Evolutionary conservation across 1,140 invertebrate genomes (phyloP).

Genomic region (Drosophila nebulosa): DNA sequence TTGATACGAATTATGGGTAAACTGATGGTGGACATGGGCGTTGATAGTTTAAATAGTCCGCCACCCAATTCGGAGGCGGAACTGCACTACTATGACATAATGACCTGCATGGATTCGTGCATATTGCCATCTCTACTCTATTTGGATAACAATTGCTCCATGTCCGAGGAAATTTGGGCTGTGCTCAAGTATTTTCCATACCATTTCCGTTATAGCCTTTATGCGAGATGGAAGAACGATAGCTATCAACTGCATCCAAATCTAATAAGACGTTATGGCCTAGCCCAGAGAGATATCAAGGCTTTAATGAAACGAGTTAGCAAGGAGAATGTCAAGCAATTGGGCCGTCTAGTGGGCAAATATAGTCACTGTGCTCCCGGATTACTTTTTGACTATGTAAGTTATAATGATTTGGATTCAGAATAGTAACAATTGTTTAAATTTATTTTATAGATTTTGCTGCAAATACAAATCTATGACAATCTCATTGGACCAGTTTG

Average conservation of each 20-base stretch:
- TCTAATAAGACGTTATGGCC: slow-evolving; percentile 90
- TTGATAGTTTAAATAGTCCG: slow-evolving; percentile 69
- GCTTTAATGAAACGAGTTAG: slow-evolving; percentile 98
- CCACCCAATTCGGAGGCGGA: slow-evolving; percentile 61
- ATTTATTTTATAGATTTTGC: slow-evolving; percentile 84
- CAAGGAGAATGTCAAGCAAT: slow-evolving; percentile 99
- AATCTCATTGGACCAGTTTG: slow-evolving; percentile 98
- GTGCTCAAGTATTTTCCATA: slow-evolving; percentile 96
- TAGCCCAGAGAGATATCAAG: slow-evolving; percentile 95
- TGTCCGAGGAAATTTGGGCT: slow-evolving; percentile 97
- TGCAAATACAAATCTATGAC: slow-evolving; percentile 98
- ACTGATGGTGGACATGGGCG: slow-evolving; percentile 68
- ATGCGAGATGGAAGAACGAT: slow-evolving; percentile 96
- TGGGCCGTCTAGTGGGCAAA: slow-evolving; percentile 97
- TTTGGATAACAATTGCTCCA: slow-evolving; percentile 96
- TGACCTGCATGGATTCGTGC: slow-evolving; percentile 92
- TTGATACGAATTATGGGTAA: slow-evolving; percentile 84
- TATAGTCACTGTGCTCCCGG: slow-evolving; percentile 97
- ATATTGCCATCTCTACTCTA: slow-evolving; percentile 95
- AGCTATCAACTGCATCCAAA: slow-evolving; percentile 91
- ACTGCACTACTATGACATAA: slow-evolving; percentile 84
- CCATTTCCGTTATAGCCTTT: slow-evolving; percentile 94
- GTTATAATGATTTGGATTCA: slow-evolving; percentile 51
- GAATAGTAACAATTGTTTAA: too few relatives aligned
- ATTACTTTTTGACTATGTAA: slow-evolving; percentile 97